A percentile compares a stretch with the other conserved stretches of the same genome.
These are phyloP conservation scores for Probaryconus sp. DNA, from an alignment of 1,140 invertebrate genomes.

Conservation along the genomic window DNA sequence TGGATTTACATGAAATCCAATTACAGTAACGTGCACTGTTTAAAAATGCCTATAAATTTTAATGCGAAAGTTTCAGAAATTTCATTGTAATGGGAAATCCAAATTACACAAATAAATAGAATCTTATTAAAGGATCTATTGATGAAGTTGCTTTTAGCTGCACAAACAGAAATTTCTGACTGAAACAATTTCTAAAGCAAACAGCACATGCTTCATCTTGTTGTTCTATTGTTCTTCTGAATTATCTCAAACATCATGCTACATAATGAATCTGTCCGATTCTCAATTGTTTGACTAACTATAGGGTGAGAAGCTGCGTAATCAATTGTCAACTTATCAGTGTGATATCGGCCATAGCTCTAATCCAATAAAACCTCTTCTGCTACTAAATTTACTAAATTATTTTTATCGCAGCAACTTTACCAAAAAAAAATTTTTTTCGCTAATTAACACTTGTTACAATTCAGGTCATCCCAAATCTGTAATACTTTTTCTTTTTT, in stretches of 20 bases:
- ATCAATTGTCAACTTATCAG: conserved; percentile 45
- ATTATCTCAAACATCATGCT: conserved; percentile 41
- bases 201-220: conserved; percentile 21
- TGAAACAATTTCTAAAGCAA: too few species aligned
- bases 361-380: conserved; percentile 35
- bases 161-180: conserved; percentile 25
- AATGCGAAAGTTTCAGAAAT: too few species aligned
- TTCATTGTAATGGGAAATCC: conserved; percentile 10
- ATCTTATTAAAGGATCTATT: conserved; percentile 22
- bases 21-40: too few species aligned
- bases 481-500: neutral
- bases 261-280: conserved; percentile 46
- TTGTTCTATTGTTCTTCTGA: conserved; percentile 44
- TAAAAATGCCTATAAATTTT: too few species aligned
- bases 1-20: too few species aligned
- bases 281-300: conserved; percentile 33
- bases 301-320: conserved; percentile 30
- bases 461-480: too few species aligned
- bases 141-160: conserved; percentile 30
- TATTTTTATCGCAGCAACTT: too few species aligned
- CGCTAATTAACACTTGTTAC: too few species aligned
- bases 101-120: conserved; percentile 5
- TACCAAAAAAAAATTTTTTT: too few species aligned
- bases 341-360: conserved; percentile 29
- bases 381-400: too few species aligned